phyloP scores from a whole-genome alignment of 2,888 invertebrate species.

The Unio pictorum region DNA sequence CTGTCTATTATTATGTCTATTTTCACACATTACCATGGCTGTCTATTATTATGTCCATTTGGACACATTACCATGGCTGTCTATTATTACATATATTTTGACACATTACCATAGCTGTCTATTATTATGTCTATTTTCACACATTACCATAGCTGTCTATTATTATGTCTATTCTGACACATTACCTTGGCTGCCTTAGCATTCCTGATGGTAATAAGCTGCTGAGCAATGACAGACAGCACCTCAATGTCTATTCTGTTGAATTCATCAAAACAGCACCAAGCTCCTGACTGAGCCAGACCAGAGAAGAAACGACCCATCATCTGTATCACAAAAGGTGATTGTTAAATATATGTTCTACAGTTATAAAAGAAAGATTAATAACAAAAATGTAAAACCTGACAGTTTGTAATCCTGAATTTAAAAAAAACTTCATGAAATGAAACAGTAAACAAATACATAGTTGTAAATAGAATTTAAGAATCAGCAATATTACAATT shows the following conservation, averaged over 20 bases:
- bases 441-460: no score
- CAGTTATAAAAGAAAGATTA: neutral
- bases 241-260: slow-evolving; percentile 93
- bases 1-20: slow-evolving; percentile 73
- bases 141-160: no score
- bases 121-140: no score
- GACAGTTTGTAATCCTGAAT: neutral
- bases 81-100: no score
- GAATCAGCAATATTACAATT: no score
- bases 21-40: slow-evolving; percentile 73
- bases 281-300: slow-evolving; percentile 89
- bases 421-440: no score
- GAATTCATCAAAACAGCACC: slow-evolving; percentile 95
- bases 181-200: slow-evolving; percentile 82
- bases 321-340: slow-evolving; percentile 76
- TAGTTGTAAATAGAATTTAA: no score
- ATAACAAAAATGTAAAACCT: neutral
- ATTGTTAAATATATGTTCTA: neutral
- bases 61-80: no score
- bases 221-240: slow-evolving; percentile 90
- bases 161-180: no score
- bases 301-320: slow-evolving; percentile 94
- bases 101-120: no score
- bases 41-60: slow-evolving; percentile 72
- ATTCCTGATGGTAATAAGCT: slow-evolving; percentile 88